Percentiles rank a stretch among this genome's conserved stretches.
Conservation (phyloP, 2,797 vertebrate species). For the Pteronotus mesoamericanus region DNA sequence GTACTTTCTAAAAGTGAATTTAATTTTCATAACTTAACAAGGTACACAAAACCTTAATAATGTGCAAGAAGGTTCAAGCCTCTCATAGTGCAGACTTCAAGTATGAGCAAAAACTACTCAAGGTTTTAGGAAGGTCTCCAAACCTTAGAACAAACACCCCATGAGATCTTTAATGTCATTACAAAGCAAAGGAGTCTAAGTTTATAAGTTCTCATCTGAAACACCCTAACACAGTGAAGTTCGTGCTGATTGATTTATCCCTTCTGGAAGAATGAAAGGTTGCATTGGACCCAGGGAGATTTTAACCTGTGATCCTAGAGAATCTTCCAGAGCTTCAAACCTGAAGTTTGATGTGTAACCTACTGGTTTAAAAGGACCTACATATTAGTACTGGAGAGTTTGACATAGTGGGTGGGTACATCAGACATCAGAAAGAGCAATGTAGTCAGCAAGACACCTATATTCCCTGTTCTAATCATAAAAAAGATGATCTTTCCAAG, state of each 20-base stretch:
- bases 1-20: slow-evolving; percentile 44
- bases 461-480: slow-evolving; percentile 57
- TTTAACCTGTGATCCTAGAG: slow-evolving; percentile 76
- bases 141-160: slow-evolving; percentile 64
- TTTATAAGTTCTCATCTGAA: slow-evolving; percentile 74
- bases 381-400: slow-evolving; percentile 64
- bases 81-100: slow-evolving; percentile 30
- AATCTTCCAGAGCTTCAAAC: slow-evolving; percentile 76
- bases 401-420: slow-evolving; percentile 69
- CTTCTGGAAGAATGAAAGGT: slow-evolving; percentile 75
- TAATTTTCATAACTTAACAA: slow-evolving; percentile 50
- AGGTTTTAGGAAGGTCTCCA: slow-evolving; percentile 63
- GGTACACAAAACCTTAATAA: slow-evolving; percentile 19
- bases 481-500: slow-evolving; percentile 46
- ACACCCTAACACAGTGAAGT: slow-evolving; percentile 68
- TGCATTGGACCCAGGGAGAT: slow-evolving; percentile 69
- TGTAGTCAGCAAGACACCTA: slow-evolving; percentile 66
- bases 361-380: slow-evolving; percentile 72
- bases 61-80: background rate
- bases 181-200: slow-evolving; percentile 70
- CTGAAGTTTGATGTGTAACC: slow-evolving; percentile 72
- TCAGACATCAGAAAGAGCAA: slow-evolving; percentile 70
- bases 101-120: slow-evolving; percentile 64
- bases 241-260: slow-evolving; percentile 68
- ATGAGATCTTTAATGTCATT: slow-evolving; percentile 73